Evolutionary conservation across 1,140 invertebrate species (phyloP), one percentile per base, ranked within the genome.

Genomic region (Orussus abietinus): DNA sequence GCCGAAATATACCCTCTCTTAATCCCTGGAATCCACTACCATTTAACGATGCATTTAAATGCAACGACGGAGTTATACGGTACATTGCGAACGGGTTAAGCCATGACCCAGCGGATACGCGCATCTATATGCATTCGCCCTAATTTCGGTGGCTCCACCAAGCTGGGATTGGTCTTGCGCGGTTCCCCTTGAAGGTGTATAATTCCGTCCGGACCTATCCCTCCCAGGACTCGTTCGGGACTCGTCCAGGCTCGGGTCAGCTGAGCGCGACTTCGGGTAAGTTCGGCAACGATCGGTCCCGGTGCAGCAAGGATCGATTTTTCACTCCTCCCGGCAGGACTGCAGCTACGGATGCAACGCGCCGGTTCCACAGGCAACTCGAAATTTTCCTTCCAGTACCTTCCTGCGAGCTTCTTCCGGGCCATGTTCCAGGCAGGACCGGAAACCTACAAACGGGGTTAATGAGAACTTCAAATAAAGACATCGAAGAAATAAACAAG

Each of bases 251-350:
- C 28, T 36, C 12, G 26, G 13, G 14, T 13, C 26, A 21, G 12
- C 21, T 13, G 17, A 34, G 25, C 41, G 30, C 38, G 17, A 17
- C 28, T 45, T 52, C 51, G 42, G 42, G 38, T 21, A 20, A 11
- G 34, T 39, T 51, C 48, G 39, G 47, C 38, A 33, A 33, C 43
- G 39, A 49, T 47, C 48, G 48, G 39, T 35, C 33, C 12, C 25
- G 32, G 45, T 35, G 50, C 42, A 55, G 22, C 6, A n/a, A 6
- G 6, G 22, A 25, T 55, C 52, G 52, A 55, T 55, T 55, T 53
- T 53, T 43, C 51, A 36, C 33, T 46, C 51, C 19, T 33, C 25
- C 28, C 25, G 14, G 19, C 15, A 14, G 17, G 12, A 15, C 42
- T 36, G 43, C 38, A 37, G 39, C 48, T 15, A 6, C 34, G 13